Conservation (phyloP, 1,140 invertebrate genomes). For the Drosophila miranda region DNA sequence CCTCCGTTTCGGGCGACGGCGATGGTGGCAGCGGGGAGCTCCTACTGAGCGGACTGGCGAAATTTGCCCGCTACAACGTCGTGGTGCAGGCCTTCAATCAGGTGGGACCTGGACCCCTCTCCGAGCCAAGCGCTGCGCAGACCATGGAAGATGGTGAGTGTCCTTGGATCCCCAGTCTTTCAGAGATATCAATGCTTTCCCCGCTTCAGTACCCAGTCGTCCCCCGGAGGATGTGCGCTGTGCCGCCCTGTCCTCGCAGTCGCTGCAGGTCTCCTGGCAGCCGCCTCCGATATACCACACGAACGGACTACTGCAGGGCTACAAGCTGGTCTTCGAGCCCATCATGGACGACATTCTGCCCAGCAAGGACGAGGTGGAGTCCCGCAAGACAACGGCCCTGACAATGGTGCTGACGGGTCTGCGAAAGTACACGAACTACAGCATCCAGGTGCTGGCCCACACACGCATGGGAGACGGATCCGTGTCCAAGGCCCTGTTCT, state of each 20-base stretch:
- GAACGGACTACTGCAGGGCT: conserved; percentile 92
- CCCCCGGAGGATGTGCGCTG: conserved; percentile 89
- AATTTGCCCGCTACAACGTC: conserved; percentile 91
- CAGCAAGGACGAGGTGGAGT: conserved; percentile 86
- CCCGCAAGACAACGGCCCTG: conserved; percentile 87
- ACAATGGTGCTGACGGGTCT: conserved; percentile 87
- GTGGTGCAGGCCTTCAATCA: conserved; percentile 94
- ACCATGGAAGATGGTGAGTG: conserved; percentile 91
- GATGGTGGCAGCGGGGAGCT: conserved; percentile 87
- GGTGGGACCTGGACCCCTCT: conserved; percentile 91
- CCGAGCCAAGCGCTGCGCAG: conserved; percentile 88
- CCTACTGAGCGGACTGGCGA: conserved; percentile 86
- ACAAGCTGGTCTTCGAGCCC: conserved; percentile 89
- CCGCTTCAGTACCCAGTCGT: conserved; percentile 86
- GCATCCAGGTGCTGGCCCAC: conserved; percentile 91
- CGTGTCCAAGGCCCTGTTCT: conserved; percentile 87
- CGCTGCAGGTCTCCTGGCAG: conserved; percentile 92
- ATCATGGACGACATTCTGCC: conserved; percentile 83
- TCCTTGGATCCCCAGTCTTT: neutral
- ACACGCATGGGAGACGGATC: conserved; percentile 92
- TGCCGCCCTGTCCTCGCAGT: conserved; percentile 88
- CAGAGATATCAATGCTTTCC: neutral
- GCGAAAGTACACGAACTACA: conserved; percentile 93
- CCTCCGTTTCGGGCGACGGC: conserved; percentile 87
- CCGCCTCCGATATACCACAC: conserved; percentile 89